Evolutionary conservation across 2,797 vertebrate species (phyloP), one percentile per base, ranked within the genome.

Genomic region (Danio jaintianensis): DNA sequence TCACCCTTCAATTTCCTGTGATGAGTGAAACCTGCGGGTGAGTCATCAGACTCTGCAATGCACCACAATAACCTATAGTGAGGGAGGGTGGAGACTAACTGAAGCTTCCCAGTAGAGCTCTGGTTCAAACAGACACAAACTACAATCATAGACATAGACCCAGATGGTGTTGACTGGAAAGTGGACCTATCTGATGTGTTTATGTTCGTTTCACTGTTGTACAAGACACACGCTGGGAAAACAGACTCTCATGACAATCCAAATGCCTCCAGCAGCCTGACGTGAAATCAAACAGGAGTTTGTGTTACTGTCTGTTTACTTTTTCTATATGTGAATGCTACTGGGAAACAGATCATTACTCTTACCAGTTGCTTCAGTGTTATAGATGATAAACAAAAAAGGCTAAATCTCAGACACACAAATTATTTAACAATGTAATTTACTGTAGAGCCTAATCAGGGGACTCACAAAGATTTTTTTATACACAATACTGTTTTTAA

Each of bases 11-110:
- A 38, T 74, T 74, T 47, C 42, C 55, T 7, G 56, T 74, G 71
- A 74, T 74, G 53, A 61, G 52, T 62, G 36, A 80, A 71, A 75
- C 72, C 63, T 67, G 83, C 53, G 68, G 62, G 80, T 84, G 79
- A 84, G 67, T 81, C 82, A 84, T 84, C 73, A 75, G 58, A 50
- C 74, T 81, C 79, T 81, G 83, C 79, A 81, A 81, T 81, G 83
- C 74, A 78, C 67, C 73, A 82, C 67, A 82, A 36, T 74, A 61
- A 74, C 71, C 71, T 62, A 42, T 50, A 20, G 7, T 29, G 15
- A 42, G 22, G 74, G 20, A 53, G 48, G 48, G 64, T 61, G 73
- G 18, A 74, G 20, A 55, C 47, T 52, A 20, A 8, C 29, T 43
- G 69, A 50, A 20, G 11, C 45, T 76, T 42, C 50, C 53, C 78